Percentiles rank a stretch among this genome's conserved stretches.
Conservation (phyloP, 2,113 vertebrate species). For the Irena cyanogastra region DNA sequence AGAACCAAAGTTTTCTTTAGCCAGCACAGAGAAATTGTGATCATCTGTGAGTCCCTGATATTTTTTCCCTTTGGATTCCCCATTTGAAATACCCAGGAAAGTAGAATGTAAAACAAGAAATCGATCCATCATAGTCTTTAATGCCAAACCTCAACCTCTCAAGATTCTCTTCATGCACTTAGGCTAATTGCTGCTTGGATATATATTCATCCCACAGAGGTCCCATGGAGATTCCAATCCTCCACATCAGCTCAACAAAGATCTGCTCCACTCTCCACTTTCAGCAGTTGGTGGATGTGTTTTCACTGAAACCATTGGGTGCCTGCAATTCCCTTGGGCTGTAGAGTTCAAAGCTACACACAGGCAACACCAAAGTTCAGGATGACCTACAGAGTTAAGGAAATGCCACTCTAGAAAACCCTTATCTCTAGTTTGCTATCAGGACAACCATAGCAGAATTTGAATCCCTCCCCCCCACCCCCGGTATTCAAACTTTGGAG, state of each 20-base stretch:
- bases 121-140: not conserved
- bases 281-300: not conserved
- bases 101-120: not conserved
- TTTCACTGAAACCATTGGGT: not conserved
- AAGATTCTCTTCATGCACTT: not conserved
- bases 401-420: not conserved
- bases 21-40: not conserved
- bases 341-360: not conserved
- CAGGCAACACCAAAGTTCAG: not conserved
- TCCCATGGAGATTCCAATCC: not conserved
- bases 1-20: not conserved
- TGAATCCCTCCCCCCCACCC: not conserved
- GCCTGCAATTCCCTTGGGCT: not conserved
- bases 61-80: not conserved
- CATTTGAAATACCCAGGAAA: not conserved
- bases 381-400: not conserved
- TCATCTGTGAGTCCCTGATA: not conserved
- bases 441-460: not conserved
- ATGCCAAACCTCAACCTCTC: not conserved
- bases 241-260: not conserved
- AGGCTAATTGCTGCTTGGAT: not conserved
- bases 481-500: not conserved
- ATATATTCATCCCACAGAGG: not conserved
- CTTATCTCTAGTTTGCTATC: not conserved
- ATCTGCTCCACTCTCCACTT: not conserved